Evolutionary conservation across 2,113 vertebrate species (phyloP).

Genomic region (Chauna torquata): DNA sequence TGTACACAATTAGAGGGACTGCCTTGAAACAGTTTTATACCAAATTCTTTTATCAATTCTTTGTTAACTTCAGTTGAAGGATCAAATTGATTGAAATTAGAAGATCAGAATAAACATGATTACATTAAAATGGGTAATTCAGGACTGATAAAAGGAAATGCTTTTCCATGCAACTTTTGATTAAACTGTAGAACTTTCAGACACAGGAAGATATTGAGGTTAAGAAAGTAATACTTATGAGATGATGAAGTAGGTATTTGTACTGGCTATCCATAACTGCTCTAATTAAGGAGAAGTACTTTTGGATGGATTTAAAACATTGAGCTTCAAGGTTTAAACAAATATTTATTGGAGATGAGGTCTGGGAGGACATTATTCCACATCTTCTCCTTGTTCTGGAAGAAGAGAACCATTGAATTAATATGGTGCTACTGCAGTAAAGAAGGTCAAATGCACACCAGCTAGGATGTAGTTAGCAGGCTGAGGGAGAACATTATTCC

Average conservation of each 20-base stretch:
- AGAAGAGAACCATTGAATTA: neutral
- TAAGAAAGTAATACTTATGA: neutral
- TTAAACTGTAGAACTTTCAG: neutral
- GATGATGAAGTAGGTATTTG: neutral
- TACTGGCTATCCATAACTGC: neutral
- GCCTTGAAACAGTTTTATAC: neutral
- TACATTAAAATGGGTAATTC: neutral
- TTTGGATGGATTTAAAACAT: neutral
- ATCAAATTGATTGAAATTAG: neutral
- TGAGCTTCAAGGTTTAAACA: neutral
- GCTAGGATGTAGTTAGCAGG: neutral
- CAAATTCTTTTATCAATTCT: neutral
- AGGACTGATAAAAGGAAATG: neutral
- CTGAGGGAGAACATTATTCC: neutral
- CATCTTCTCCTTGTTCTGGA: neutral
- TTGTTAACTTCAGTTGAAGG: neutral
- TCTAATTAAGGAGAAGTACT: neutral
- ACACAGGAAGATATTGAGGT: neutral
- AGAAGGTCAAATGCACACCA: neutral
- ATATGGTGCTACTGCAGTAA: neutral
- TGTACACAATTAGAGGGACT: neutral
- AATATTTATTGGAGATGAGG: neutral
- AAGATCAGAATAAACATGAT: neutral
- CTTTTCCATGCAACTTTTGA: neutral
- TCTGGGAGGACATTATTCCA: neutral